Evolutionary conservation across 2,888 invertebrate species (phyloP).

Genomic region (Ditylenchus weischeri): DNA sequence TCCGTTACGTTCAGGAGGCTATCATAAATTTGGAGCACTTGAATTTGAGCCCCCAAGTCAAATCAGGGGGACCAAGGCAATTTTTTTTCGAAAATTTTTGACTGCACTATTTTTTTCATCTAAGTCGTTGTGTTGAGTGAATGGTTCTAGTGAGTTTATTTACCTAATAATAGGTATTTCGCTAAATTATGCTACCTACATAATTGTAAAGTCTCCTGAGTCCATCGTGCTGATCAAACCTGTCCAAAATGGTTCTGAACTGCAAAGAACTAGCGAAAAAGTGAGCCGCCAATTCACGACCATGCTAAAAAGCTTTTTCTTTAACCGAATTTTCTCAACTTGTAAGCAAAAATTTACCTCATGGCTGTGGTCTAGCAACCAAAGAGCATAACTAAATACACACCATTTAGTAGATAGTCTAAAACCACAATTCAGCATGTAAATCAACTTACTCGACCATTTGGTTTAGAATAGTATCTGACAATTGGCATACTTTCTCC

Average conservation of each 20-base stretch:
- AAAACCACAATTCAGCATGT: too few relatives aligned
- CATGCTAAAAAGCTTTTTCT: conserved; percentile 65
- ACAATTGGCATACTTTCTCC: conserved; percentile 80
- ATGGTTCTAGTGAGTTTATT: too few relatives aligned
- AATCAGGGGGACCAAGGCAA: too few relatives aligned
- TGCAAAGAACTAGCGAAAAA: conserved; percentile 80
- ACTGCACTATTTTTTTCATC: too few relatives aligned
- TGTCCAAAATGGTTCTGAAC: conserved; percentile 80
- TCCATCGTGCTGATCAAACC: conserved; percentile 92
- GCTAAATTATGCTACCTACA: conserved; percentile 61
- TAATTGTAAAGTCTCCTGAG: conserved; percentile 88
- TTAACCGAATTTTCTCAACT: too few relatives aligned
- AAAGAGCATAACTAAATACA: conserved; percentile 75
- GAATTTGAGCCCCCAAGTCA: too few relatives aligned
- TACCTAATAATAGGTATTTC: too few relatives aligned
- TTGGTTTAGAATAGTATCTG: conserved; percentile 61
- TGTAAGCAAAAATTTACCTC: conserved; percentile 63
- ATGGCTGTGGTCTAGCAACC: conserved; percentile 91
- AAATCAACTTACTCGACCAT: conserved; percentile 47
- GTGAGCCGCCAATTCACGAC: conserved; percentile 95
- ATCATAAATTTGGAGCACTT: too few relatives aligned
- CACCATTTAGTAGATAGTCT: not conserved
- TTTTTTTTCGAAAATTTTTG: too few relatives aligned
- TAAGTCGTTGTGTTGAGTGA: too few relatives aligned
- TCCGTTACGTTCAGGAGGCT: too few relatives aligned